Conservation (phyloP, 2,797 vertebrate genomes). For the Sebastes variabilis region DNA sequence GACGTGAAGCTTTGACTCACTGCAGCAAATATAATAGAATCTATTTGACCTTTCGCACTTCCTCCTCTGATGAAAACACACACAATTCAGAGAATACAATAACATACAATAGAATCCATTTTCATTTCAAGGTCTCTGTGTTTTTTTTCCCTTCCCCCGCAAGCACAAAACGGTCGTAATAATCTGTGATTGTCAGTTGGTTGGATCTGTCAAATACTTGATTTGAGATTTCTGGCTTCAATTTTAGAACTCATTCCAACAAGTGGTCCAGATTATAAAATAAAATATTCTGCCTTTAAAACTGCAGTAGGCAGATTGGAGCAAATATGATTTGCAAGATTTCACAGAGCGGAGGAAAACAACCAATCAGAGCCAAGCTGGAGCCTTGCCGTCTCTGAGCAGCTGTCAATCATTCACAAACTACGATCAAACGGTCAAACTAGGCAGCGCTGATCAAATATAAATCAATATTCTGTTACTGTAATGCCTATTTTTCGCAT, state of each 20-base stretch:
- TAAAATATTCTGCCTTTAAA: neutral
- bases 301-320: too few relatives aligned
- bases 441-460: too few relatives aligned
- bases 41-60: neutral
- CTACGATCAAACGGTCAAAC: too few relatives aligned
- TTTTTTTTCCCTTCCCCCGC: neutral
- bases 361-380: too few relatives aligned
- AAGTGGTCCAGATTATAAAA: neutral
- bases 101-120: neutral
- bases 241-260: neutral
- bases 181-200: neutral
- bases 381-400: too few relatives aligned
- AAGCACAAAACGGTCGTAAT: neutral
- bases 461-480: too few relatives aligned
- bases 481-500: too few relatives aligned
- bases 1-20: neutral
- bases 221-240: neutral
- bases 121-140: neutral
- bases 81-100: neutral
- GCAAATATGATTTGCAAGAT: too few relatives aligned
- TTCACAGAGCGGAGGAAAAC: too few relatives aligned
- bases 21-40: neutral
- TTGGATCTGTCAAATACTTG: neutral
- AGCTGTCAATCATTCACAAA: too few relatives aligned
- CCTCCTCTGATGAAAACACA: neutral